These are phyloP conservation scores for Spea multiplicata DNA, from an alignment of 2,113 vertebrate genomes.

Conservation along the genomic window DNA sequence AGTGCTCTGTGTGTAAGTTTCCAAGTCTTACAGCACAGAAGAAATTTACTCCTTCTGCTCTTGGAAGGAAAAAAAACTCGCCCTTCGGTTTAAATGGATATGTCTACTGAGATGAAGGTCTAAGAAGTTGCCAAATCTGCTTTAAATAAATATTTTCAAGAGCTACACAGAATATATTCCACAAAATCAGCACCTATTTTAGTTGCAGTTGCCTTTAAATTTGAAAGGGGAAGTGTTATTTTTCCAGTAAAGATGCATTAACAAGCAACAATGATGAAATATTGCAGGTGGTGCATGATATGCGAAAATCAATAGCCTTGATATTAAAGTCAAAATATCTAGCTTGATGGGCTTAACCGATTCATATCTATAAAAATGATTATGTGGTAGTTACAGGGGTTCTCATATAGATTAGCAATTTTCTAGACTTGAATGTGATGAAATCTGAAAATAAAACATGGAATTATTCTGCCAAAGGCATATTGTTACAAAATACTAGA, in stretches of 20 bases:
- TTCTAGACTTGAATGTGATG: constrained; percentile 18
- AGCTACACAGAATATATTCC: too few species aligned
- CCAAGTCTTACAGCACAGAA: too few species aligned
- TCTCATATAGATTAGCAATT: constrained; percentile 31
- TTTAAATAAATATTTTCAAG: too few species aligned
- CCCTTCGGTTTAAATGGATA: too few species aligned
- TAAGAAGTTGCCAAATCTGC: too few species aligned
- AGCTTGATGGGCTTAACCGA: background rate
- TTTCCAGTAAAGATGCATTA: background rate
- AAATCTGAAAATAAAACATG: constrained; percentile 35
- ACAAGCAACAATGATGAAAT: background rate
- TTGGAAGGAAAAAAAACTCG: too few species aligned
- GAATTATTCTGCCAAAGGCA: constrained; percentile 24
- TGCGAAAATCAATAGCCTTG: background rate
- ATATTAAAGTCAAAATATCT: background rate
- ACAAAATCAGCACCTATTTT: too few species aligned
- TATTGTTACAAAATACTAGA: constrained; percentile 19
- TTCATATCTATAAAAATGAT: background rate
- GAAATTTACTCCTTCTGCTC: too few species aligned
- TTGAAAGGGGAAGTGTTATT: too few species aligned
- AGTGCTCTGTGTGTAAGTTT: too few species aligned
- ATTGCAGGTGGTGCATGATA: background rate
- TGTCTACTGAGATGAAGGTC: too few species aligned
- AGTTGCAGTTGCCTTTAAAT: too few species aligned
- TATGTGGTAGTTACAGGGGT: background rate